Conservation (phyloP, 2,888 invertebrate species). For the Nesidiocoris tenuis region DNA sequence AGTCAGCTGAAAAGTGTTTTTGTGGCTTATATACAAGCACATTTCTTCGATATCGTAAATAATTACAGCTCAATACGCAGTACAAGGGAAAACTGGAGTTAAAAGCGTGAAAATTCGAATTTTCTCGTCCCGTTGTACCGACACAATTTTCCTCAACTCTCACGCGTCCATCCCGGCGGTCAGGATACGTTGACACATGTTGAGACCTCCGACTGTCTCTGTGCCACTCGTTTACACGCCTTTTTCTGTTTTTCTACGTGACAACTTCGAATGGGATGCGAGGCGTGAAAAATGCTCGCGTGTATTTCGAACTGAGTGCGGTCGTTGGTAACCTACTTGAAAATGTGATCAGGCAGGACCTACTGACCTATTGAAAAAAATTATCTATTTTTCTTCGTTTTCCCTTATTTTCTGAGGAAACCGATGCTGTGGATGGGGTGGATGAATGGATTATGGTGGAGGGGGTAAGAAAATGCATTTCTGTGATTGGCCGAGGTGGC, state of each 20-base stretch:
- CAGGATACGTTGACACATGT: not conserved
- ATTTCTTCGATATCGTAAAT: no score
- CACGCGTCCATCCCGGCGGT: not conserved
- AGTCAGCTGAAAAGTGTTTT: no score
- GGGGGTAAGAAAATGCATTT: no score
- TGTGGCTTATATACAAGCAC: no score
- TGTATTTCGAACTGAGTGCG: not conserved
- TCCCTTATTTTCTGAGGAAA: no score
- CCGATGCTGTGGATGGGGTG: no score
- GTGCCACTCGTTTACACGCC: slow-evolving; percentile 12
- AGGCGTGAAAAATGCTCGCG: slow-evolving; percentile 12
- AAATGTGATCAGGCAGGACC: not conserved
- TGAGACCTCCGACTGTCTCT: not conserved
- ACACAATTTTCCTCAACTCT: not conserved
- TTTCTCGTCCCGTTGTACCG: not conserved
- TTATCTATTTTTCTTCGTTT: no score
- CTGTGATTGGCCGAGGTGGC: no score
- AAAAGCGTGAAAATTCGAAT: not conserved
- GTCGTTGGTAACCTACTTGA: not conserved
- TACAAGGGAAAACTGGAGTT: not conserved
- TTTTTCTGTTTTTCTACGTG: slow-evolving; percentile 21
- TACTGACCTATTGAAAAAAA: no score
- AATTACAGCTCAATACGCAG: no score
- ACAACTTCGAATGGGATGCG: slow-evolving; percentile 7
- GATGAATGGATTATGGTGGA: no score